These are phyloP conservation scores for Sthenelais limicola DNA, from an alignment of 2,888 invertebrate species.

Conservation along the genomic window DNA sequence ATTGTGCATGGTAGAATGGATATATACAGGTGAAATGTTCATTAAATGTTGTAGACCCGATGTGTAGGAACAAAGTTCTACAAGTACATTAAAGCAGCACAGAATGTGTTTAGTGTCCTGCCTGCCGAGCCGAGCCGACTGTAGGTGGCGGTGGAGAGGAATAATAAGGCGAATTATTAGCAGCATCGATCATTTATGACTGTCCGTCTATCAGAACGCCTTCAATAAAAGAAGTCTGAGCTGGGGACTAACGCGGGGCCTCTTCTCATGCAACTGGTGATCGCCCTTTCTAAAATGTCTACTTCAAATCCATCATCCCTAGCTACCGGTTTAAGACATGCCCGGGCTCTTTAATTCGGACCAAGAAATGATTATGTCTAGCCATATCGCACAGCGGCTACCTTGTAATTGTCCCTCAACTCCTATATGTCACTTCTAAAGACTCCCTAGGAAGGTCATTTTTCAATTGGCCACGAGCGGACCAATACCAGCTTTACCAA, in stretches of 20 bases:
- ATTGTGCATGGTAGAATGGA: too few relatives aligned
- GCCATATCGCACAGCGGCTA: neutral
- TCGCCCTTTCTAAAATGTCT: neutral
- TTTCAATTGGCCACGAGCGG: too few relatives aligned
- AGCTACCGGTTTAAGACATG: neutral
- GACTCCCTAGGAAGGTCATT: too few relatives aligned
- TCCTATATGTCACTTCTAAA: too few relatives aligned
- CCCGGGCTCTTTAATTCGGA: neutral
- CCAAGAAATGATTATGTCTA: slow-evolving; percentile 15
- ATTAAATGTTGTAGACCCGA: too few relatives aligned
- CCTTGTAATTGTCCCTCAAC: slow-evolving; percentile 21
- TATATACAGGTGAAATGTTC: too few relatives aligned
- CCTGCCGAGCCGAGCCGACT: neutral
- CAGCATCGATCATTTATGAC: slow-evolving; percentile 16
- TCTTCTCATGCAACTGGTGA: neutral
- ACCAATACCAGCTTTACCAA: too few relatives aligned
- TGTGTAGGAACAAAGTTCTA: too few relatives aligned
- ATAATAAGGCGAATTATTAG: slow-evolving; percentile 20
- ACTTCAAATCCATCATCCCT: neutral
- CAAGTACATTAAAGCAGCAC: too few relatives aligned
- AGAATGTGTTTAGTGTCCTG: neutral
- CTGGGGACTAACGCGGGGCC: too few relatives aligned
- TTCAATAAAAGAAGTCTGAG: slow-evolving; percentile 29
- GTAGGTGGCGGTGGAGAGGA: neutral
- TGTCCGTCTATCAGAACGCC: neutral